Evolutionary conservation across 2,113 vertebrate species (phyloP).

Genomic region (Sebastes fasciatus): DNA sequence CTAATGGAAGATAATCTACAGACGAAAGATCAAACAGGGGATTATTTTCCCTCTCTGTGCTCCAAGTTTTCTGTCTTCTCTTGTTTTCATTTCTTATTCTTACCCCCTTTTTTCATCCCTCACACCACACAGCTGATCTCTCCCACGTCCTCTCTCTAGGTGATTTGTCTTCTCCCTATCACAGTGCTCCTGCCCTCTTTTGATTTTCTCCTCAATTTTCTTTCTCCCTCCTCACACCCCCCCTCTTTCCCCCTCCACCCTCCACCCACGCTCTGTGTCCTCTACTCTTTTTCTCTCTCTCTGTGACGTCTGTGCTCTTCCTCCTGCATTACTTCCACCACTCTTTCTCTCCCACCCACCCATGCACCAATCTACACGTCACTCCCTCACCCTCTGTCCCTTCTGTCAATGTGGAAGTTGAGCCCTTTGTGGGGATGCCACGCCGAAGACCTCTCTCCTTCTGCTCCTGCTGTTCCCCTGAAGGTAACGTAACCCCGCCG

Average conservation of each 20-base stretch:
- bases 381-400: constrained; percentile 67
- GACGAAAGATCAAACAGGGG: constrained; percentile 48
- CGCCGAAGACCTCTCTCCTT: constrained; percentile 98
- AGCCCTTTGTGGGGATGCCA: constrained; percentile 96
- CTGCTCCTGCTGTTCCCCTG: constrained; percentile 98
- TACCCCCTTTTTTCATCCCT: constrained; percentile 46
- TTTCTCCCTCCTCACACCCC: constrained; percentile 51
- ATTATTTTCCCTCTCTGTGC: constrained; percentile 41
- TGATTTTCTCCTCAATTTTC: constrained; percentile 76
- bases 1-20: constrained; percentile 3
- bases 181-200: constrained; percentile 58
- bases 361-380: constrained; percentile 69
- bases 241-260: background rate
- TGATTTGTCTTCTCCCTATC: constrained; percentile 77
- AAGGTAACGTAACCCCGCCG: constrained; percentile 95
- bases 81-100: constrained; percentile 55
- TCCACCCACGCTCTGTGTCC: constrained; percentile 39
- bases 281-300: constrained; percentile 77
- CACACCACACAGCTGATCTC: constrained; percentile 62
- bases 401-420: constrained; percentile 90
- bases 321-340: constrained; percentile 76
- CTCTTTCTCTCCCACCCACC: constrained; percentile 56
- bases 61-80: constrained; percentile 38
- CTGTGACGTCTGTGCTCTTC: constrained; percentile 81
- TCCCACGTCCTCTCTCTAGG: constrained; percentile 65